Percentiles rank a stretch among this genome's conserved stretches.
phyloP scores from a whole-genome alignment of 2,888 invertebrate species.

The Agonopterix subpropinquella region DNA sequence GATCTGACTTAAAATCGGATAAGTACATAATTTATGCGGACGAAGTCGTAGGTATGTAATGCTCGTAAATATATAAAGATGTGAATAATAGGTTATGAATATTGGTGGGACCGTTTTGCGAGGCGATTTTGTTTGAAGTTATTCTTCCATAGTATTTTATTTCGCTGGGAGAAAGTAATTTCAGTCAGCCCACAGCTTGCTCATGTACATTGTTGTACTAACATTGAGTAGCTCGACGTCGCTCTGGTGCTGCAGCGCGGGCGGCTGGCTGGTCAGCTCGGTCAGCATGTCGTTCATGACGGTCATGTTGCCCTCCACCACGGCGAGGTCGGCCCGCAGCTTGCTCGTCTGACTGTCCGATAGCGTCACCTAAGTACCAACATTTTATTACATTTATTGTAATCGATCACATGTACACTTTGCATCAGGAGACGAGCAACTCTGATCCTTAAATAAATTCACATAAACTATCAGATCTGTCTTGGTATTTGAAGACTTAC shows the following conservation, averaged over 20 bases:
- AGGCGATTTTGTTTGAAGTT: no score
- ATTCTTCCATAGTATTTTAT: no score
- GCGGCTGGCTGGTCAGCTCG: slow-evolving; percentile 91
- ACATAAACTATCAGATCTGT: no score
- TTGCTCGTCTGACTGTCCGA: slow-evolving; percentile 91
- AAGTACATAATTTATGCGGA: no score
- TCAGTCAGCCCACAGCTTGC: no score
- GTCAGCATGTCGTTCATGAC: slow-evolving; percentile 97
- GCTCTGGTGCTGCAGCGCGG: slow-evolving; percentile 88
- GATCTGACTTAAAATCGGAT: no score
- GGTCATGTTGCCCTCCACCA: slow-evolving; percentile 94
- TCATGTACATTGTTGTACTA: slow-evolving; percentile 20
- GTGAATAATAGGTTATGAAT: no score
- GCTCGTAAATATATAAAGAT: no score
- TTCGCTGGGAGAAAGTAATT: no score
- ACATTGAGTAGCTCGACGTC: slow-evolving; percentile 93
- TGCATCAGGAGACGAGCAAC: neutral
- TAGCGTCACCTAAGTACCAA: slow-evolving; percentile 35
- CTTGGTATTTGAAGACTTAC: no score
- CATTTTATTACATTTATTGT: neutral
- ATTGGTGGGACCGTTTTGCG: no score
- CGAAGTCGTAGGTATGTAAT: no score
- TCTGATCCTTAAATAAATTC: neutral
- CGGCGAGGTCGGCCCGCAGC: slow-evolving; percentile 89
- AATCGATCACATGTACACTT: neutral